These are phyloP conservation scores for Alloscopus bannaensis DNA, from an alignment of 2,888 invertebrate species.

Conservation along the genomic window DNA sequence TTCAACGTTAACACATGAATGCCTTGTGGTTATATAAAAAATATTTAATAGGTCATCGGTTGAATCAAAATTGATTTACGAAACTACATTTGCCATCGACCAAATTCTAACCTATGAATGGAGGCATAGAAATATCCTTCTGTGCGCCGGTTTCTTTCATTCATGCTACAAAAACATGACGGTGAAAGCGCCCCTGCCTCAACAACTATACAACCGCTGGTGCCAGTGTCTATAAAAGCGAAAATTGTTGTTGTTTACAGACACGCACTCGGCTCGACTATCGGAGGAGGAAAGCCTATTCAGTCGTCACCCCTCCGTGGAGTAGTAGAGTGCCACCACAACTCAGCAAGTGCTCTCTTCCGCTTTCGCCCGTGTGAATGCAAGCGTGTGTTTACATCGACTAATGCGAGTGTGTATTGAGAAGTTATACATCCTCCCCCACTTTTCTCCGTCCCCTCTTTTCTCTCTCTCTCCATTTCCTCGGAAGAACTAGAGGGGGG, in stretches of 20 bases:
- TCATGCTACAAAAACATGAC: no score
- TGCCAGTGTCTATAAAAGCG: no score
- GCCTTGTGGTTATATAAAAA: no score
- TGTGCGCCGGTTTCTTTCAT: no score
- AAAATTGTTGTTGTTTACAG: slow-evolving; percentile 9
- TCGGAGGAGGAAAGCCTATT: slow-evolving; percentile 16
- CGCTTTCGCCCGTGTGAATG: not conserved
- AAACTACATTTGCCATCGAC: no score
- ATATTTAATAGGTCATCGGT: no score
- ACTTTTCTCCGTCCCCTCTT: slow-evolving; percentile 17
- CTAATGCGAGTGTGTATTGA: not conserved
- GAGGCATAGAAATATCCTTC: no score
- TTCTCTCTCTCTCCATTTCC: slow-evolving; percentile 10
- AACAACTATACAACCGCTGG: no score
- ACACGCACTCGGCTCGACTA: not conserved
- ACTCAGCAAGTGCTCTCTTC: not conserved
- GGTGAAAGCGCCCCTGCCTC: no score
- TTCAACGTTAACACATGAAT: no score
- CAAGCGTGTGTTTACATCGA: not conserved
- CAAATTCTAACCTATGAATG: no score
- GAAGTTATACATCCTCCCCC: slow-evolving; percentile 7
- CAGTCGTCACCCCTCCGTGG: slow-evolving; percentile 11
- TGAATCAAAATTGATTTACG: no score
- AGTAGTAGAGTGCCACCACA: not conserved
- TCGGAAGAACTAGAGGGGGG: slow-evolving; percentile 11